These are phyloP conservation scores for Oscheius sp. DNA, from an alignment of 2,888 invertebrate genomes.

Conservation along the genomic window DNA sequence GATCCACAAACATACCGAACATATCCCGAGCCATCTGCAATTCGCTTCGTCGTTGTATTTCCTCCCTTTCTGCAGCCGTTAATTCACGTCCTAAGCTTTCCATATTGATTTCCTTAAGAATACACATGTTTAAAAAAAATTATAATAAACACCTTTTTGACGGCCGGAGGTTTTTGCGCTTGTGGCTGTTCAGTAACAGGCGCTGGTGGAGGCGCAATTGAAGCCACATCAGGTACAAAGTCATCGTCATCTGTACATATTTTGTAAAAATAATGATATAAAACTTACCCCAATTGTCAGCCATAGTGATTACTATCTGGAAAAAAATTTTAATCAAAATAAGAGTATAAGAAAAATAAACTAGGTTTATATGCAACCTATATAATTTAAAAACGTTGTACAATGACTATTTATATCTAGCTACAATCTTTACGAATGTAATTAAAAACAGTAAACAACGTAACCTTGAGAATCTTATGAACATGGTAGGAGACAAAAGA, in stretches of 20 bases:
- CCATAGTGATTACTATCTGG: slow-evolving; percentile 7
- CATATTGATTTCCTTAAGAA: slow-evolving; percentile 43
- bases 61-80: slow-evolving; percentile 57
- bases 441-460: no score
- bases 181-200: slow-evolving; percentile 33
- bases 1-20: slow-evolving; percentile 40
- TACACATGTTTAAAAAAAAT: not conserved
- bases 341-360: not conserved
- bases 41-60: slow-evolving; percentile 50
- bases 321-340: no score
- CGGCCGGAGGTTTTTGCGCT: slow-evolving; percentile 30
- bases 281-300: slow-evolving; percentile 44
- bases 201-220: slow-evolving; percentile 39
- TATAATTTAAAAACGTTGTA: no score
- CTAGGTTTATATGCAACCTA: no score
- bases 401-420: not conserved
- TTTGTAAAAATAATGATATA: not conserved
- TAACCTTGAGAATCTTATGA: no score
- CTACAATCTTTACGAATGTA: not conserved
- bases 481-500: no score
- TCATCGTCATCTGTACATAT: slow-evolving; percentile 57
- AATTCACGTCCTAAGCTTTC: slow-evolving; percentile 58
- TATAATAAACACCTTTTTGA: slow-evolving; percentile 33
- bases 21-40: slow-evolving; percentile 53
- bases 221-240: slow-evolving; percentile 53